A percentile compares a stretch with the other conserved stretches of the same genome.
phyloP scores from a whole-genome alignment of 2,888 invertebrate genomes.

The Leptinotarsa rubiginosa region DNA sequence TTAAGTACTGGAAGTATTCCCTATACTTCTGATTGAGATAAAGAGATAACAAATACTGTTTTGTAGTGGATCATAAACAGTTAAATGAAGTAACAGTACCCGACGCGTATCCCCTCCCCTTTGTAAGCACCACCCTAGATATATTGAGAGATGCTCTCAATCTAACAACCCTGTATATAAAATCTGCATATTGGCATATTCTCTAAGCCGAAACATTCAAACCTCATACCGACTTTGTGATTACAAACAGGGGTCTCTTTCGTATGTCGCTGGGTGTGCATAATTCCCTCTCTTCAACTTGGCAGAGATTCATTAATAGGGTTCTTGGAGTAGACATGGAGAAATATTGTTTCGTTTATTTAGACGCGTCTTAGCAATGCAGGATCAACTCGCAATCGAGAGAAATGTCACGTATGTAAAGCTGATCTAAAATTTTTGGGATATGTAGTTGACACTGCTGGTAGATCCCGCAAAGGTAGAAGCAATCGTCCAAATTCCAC shows the following conservation, averaged over 20 bases:
- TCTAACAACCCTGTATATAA: slow-evolving; percentile 37
- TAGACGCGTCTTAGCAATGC: slow-evolving; percentile 34
- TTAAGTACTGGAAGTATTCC: slow-evolving; percentile 29
- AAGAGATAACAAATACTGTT: no score
- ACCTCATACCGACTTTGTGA: slow-evolving; percentile 52
- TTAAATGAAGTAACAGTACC: slow-evolving; percentile 32
- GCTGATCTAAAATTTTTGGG: slow-evolving; percentile 36
- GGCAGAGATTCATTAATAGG: no score
- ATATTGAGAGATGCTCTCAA: slow-evolving; percentile 32
- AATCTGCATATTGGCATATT: slow-evolving; percentile 39
- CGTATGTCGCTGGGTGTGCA: slow-evolving; percentile 51
- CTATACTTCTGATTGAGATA: no score
- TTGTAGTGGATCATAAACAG: no score
- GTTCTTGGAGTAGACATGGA: slow-evolving; percentile 41
- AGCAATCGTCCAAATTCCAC: slow-evolving; percentile 26
- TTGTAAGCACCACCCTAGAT: no score
- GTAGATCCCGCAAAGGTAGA: slow-evolving; percentile 36
- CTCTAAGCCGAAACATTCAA: slow-evolving; percentile 26
- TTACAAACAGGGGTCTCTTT: slow-evolving; percentile 47
- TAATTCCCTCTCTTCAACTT: no score
- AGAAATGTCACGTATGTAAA: slow-evolving; percentile 36
- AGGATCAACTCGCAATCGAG: slow-evolving; percentile 46
- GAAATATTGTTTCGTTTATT: no score
- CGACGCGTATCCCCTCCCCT: slow-evolving; percentile 37
- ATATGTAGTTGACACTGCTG: slow-evolving; percentile 35